Percentiles rank a stretch among this genome's conserved stretches.
Conservation (phyloP, 2,113 vertebrate genomes). For the Tor tambroides region DNA sequence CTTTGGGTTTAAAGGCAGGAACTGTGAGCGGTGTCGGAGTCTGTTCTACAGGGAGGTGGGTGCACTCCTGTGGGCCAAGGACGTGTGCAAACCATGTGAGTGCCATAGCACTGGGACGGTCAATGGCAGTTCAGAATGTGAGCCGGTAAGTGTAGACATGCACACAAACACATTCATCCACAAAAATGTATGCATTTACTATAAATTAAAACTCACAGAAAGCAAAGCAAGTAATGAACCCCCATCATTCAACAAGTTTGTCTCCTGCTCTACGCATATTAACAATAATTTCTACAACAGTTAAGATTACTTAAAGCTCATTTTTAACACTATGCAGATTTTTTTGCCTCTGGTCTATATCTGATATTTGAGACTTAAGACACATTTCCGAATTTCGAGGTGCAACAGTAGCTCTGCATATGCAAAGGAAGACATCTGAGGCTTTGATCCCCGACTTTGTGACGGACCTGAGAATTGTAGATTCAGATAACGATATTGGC, state of each 20-base stretch:
- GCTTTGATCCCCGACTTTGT: slow-evolving; percentile 45
- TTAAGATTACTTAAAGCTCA: neutral
- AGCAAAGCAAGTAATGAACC: neutral
- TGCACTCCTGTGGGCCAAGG: slow-evolving; percentile 73
- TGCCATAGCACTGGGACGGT: slow-evolving; percentile 79
- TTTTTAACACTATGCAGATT: neutral
- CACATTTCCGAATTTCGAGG: neutral
- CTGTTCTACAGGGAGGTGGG: slow-evolving; percentile 82
- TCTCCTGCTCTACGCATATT: too few species aligned
- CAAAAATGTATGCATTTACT: neutral
- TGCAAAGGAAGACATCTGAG: slow-evolving; percentile 26
- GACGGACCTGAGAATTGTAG: slow-evolving; percentile 48
- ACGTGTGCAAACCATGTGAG: slow-evolving; percentile 83
- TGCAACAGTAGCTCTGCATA: neutral
- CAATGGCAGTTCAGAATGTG: slow-evolving; percentile 76
- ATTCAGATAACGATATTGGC: slow-evolving; percentile 47
- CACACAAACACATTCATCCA: slow-evolving; percentile 4
- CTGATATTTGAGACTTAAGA: neutral
- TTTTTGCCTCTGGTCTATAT: neutral
- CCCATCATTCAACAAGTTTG: neutral
- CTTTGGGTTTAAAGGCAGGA: slow-evolving; percentile 77
- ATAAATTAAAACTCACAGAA: neutral
- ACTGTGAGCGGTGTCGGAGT: slow-evolving; percentile 86
- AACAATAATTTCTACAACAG: neutral
- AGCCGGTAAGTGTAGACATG: slow-evolving; percentile 63